Evolutionary conservation across 1,140 invertebrate genomes (phyloP).

Genomic region (Zaprionus kolodkinae): DNA sequence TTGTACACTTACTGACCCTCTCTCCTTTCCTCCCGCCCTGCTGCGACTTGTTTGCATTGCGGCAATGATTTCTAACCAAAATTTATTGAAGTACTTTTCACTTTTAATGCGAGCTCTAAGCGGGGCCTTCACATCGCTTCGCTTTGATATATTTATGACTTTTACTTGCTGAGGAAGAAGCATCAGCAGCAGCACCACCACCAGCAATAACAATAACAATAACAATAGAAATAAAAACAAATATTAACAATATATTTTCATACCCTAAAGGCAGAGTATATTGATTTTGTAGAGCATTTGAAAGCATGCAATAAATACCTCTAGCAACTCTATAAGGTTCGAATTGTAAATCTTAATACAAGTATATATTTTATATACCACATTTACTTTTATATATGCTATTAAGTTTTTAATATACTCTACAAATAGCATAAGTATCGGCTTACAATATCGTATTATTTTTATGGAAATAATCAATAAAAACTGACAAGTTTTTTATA

Average conservation of each 20-base stretch:
- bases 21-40: not conserved
- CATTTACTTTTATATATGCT: too few species aligned
- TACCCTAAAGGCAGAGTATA: not conserved
- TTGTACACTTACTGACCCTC: not conserved
- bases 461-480: too few species aligned
- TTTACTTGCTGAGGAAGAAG: constrained; percentile 57
- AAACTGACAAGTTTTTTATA: too few species aligned
- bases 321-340: too few species aligned
- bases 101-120: constrained; percentile 71
- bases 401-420: too few species aligned
- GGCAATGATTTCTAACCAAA: constrained; percentile 78
- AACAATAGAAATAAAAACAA: constrained; percentile 49
- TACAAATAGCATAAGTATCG: too few species aligned
- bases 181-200: not conserved
- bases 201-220: constrained; percentile 11
- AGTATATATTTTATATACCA: too few species aligned
- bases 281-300: not conserved
- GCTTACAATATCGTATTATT: too few species aligned
- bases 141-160: constrained; percentile 77
- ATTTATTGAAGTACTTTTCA: constrained; percentile 82
- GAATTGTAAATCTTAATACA: too few species aligned
- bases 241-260: constrained; percentile 37
- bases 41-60: constrained; percentile 66
- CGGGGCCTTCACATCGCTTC: constrained; percentile 48
- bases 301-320: too few species aligned